These are phyloP conservation scores for Anniella stebbinsi DNA, from an alignment of 2,797 vertebrate species.

Conservation along the genomic window DNA sequence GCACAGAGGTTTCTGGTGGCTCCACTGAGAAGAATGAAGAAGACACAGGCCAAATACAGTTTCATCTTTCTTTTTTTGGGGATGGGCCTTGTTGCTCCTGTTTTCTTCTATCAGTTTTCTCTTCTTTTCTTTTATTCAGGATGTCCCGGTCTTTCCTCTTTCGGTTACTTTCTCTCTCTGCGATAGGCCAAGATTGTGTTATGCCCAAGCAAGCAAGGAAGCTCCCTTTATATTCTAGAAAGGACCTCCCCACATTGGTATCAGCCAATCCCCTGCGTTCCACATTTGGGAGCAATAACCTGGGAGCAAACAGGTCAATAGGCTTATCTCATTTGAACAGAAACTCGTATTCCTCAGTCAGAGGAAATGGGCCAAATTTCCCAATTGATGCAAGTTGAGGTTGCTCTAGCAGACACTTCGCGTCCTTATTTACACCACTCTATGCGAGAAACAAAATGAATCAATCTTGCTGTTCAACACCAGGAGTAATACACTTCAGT, in stretches of 20 bases:
- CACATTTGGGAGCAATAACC: slow-evolving; percentile 18
- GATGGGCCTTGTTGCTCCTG: not conserved
- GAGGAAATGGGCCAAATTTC: slow-evolving; percentile 10
- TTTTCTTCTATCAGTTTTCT: not conserved
- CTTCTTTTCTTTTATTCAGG: too few relatives aligned
- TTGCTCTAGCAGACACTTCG: not conserved
- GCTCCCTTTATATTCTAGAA: slow-evolving; percentile 6
- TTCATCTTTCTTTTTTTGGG: slow-evolving; percentile 19
- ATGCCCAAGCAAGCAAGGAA: not conserved
- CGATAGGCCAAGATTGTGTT: not conserved
- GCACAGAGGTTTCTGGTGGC: slow-evolving; percentile 7
- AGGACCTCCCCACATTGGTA: not conserved
- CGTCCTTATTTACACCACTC: not conserved
- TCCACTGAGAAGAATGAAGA: slow-evolving; percentile 14
- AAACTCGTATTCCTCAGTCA: not conserved
- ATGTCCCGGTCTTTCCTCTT: too few relatives aligned
- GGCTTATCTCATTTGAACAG: slow-evolving; percentile 9
- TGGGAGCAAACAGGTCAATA: slow-evolving; percentile 25
- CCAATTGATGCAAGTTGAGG: not conserved
- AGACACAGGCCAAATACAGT: not conserved
- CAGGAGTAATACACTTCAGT: not conserved
- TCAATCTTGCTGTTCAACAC: not conserved
- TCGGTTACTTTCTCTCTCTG: not conserved
- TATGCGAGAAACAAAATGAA: not conserved
- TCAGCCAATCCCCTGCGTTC: slow-evolving; percentile 8